Evolutionary conservation across 53 echinoderm and acorn worm genomes (phyloP).

Genomic region (Temnopleurus reevesii): DNA sequence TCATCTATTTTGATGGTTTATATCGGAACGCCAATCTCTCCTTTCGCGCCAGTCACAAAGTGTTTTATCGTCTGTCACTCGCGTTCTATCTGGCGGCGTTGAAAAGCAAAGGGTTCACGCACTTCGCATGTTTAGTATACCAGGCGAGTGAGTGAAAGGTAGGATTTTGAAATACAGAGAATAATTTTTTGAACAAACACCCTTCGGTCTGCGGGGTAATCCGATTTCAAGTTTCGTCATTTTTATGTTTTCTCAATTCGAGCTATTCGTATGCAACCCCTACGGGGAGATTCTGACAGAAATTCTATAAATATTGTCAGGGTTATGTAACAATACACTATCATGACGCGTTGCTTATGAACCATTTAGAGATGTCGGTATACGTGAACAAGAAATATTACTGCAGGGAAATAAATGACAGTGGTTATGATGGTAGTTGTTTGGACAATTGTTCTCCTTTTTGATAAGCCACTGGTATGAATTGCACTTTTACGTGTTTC

Average conservation of each 20-base stretch:
- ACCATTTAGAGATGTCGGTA: neutral
- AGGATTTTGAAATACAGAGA: conserved; percentile 9
- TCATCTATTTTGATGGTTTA: neutral
- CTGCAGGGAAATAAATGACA: neutral
- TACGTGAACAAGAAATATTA: neutral
- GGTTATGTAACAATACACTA: conserved; percentile 39
- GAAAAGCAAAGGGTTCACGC: conserved; percentile 14
- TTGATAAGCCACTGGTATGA: too few species aligned
- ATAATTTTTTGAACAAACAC: conserved; percentile 3
- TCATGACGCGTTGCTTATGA: neutral
- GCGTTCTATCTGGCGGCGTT: neutral
- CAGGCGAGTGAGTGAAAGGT: neutral
- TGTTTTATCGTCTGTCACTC: neutral
- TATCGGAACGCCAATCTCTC: neutral
- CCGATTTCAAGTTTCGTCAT: conserved; percentile 42
- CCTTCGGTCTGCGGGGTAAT: conserved; percentile 28
- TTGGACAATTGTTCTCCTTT: too few species aligned
- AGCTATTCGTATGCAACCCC: neutral
- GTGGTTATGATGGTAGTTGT: too few species aligned
- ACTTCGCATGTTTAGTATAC: neutral
- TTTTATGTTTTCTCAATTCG: conserved; percentile 32
- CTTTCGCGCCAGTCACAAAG: neutral
- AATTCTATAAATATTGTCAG: neutral
- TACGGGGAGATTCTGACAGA: neutral
- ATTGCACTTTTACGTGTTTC: too few species aligned